Evolutionary conservation across 2,888 invertebrate species (phyloP), one percentile per base, ranked within the genome.

Genomic region (Amiota minor): DNA sequence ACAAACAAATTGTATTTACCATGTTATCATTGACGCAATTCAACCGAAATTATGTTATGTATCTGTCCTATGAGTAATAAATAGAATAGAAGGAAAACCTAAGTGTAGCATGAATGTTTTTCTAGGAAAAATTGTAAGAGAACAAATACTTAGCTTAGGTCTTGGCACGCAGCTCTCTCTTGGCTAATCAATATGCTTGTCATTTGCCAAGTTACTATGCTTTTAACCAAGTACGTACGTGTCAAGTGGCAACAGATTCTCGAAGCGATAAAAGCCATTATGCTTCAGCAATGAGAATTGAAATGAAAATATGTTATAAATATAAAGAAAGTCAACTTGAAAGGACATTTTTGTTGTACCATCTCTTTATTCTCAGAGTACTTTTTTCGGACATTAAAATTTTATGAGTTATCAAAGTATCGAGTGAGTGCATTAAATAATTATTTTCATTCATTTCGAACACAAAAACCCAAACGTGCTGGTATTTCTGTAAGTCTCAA

Each of bases 201-300:
- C 83, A 79, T 79, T 81, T 81, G 78, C 72, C 75, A 72, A 76
- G 77, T 77, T 80, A 78, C 81, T 76, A 84, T 86, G 82, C 86
- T 84, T 83, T 86, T 86, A 86, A 76, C 81, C 86, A 79, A 84
- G 80, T 83, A 86, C 83, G 83, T 86, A 86, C 83, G 83, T 86
- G 83, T 84, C 86, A 79, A 86, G 83, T 76, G 76, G 61, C 47
- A 35, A 75, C 23, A 67, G 56, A 18, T 72, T 16, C 16, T 35
- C 35, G 6, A 53, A 67, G 45, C 55, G 59, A 46, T 62, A 73
- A 75, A 75, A 67, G 23, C 70, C 59, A 59, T 20, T 20, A 20
- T 59, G 59, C 59, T 59, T 8, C 12, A 59, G 11, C 59, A 59
- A 50, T 74, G 75, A 76, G 74, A 76, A 74, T 74, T 35, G 35